Evolutionary conservation across 2,888 invertebrate species (phyloP), one percentile per base, ranked within the genome.

Genomic region (Stramonita haemastoma): DNA sequence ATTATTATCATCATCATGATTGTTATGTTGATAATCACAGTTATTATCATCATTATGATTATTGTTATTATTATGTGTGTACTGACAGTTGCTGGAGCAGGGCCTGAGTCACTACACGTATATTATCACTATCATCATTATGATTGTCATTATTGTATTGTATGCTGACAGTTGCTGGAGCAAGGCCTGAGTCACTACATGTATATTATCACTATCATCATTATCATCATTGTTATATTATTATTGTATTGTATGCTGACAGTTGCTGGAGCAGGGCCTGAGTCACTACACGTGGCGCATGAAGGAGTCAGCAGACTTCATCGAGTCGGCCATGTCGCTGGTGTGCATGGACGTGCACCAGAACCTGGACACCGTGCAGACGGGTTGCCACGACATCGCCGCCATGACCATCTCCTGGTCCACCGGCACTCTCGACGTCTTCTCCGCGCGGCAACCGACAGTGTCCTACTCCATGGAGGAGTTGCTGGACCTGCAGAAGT

Each of bases 221-320:
- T 34, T 89, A 17, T 36, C 46, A 15, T 29, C n/a, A 36, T 86
- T 89, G 13, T 46, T 46, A 46, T 46, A 66, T 46, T 46, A 46
- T 46, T 46, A 46, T 5, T 46, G 46, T 46, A 60, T 60, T 60
- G 19, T 26, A 66, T 17, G 15, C 79, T n/a, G 32, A 26, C 93
- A 96, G 96, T 90, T 96, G 89, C 93, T 96, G 92, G 95, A 95
- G 79, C 94, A 95, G 92, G 96, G 96, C 29, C 91, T 95, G 36
- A 93, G 94, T 87, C 93, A 94, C 83, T 94, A 93, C 89, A 96
- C 95, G 15, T 96, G 96, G 96, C 95, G 94, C 89, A 95, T 95
- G 92, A 95, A 95, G 90, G 96, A 96, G 90, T 95, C 95, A 29
- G 94, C 94, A 26, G 96, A 96, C 92, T 96, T 95, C 91, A 95